Conservation (phyloP, 2,797 vertebrate genomes). For the Danio albolineatus region DNA sequence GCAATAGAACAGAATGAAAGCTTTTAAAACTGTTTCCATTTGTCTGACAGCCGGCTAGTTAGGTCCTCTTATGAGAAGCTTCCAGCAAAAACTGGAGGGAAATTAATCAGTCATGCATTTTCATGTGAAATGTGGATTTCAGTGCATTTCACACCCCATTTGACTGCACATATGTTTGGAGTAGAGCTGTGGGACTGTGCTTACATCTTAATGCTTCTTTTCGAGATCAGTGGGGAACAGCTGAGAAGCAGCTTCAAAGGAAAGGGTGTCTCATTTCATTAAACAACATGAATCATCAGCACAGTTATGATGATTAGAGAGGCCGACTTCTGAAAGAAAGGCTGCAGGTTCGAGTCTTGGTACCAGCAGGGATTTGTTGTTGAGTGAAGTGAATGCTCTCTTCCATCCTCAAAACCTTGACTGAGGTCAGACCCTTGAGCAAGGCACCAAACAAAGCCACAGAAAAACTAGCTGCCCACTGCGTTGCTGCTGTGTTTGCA, state of each 20-base stretch:
- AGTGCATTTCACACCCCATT: slow-evolving; percentile 16
- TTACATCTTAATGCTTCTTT: slow-evolving; percentile 7
- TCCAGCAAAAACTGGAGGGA: background rate
- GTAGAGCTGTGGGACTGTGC: background rate
- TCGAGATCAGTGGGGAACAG: slow-evolving; percentile 18
- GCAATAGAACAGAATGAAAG: background rate
- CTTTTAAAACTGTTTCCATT: background rate
- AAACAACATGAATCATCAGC: background rate
- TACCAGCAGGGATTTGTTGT: too few relatives aligned
- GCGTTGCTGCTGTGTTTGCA: too few relatives aligned
- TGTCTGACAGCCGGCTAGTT: background rate
- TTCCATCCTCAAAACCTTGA: too few relatives aligned
- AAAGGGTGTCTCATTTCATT: background rate
- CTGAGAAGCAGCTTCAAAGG: slow-evolving; percentile 16
- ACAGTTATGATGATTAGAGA: too few relatives aligned
- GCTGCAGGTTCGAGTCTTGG: too few relatives aligned
- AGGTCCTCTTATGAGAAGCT: background rate
- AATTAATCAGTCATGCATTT: background rate
- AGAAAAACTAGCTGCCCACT: too few relatives aligned
- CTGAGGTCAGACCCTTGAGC: too few relatives aligned
- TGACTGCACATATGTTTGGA: slow-evolving; percentile 15
- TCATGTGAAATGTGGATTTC: background rate
- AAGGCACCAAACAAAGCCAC: too few relatives aligned
- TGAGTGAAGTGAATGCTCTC: too few relatives aligned
- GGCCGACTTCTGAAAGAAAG: background rate